Conservation (phyloP, 2,113 vertebrate genomes). For the Bagarius yarrelli region DNA sequence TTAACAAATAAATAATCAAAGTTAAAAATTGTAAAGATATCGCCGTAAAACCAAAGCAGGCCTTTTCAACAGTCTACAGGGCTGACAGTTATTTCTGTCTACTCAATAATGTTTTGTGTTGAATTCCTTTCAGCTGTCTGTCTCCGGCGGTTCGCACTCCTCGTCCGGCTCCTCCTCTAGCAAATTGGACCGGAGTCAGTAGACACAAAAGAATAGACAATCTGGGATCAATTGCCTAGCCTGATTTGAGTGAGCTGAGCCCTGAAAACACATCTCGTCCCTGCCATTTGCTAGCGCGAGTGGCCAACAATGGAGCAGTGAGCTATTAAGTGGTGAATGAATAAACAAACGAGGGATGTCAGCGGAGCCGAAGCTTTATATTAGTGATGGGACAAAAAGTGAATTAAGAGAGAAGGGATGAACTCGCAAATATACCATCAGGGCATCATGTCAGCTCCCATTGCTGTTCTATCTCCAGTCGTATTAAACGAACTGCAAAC, state of each 20-base stretch:
- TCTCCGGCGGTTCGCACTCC: background rate
- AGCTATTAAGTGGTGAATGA: constrained; percentile 16
- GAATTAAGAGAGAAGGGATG: background rate
- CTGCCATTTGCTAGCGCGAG: constrained; percentile 6
- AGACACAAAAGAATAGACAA: constrained; percentile 14
- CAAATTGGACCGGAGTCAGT: constrained; percentile 13
- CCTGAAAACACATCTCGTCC: constrained; percentile 3
- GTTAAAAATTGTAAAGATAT: constrained; percentile 1
- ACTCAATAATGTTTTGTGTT: constrained; percentile 22
- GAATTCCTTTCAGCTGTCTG: constrained; percentile 12
- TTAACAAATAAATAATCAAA: background rate
- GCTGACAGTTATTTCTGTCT: constrained; percentile 23
- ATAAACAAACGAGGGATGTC: constrained; percentile 21
- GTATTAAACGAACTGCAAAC: constrained; percentile 17
- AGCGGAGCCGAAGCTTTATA: background rate
- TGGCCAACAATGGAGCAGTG: background rate
- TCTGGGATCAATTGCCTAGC: constrained; percentile 11
- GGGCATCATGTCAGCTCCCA: background rate
- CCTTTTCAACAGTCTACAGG: constrained; percentile 9
- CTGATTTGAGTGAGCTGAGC: background rate
- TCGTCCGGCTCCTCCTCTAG: background rate
- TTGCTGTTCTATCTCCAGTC: background rate
- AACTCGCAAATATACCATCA: constrained; percentile 12
- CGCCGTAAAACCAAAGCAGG: background rate
- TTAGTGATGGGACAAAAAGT: constrained; percentile 3